phyloP scores from a whole-genome alignment of 2,888 invertebrate genomes.

The Bellardia bayeri region DNA sequence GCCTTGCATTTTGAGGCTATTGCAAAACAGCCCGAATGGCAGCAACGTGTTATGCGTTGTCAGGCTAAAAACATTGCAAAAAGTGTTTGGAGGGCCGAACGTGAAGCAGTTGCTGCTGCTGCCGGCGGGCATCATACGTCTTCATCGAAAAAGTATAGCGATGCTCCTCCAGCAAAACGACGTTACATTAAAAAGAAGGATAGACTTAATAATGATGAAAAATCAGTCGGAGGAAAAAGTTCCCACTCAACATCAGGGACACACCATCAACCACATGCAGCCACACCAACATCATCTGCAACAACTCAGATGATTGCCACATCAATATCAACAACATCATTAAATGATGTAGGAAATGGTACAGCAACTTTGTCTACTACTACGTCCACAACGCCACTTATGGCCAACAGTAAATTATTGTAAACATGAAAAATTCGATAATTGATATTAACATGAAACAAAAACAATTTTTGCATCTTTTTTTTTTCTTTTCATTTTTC shows the following conservation, averaged over 20 bases:
- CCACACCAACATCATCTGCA: slow-evolving; percentile 35
- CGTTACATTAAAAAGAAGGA: slow-evolving; percentile 82
- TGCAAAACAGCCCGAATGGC: slow-evolving; percentile 92
- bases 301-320: slow-evolving; percentile 15
- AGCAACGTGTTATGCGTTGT: slow-evolving; percentile 85
- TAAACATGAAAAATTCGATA: slow-evolving; percentile 84
- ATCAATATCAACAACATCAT: slow-evolving; percentile 71
- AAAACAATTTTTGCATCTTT: slow-evolving; percentile 84
- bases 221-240: slow-evolving; percentile 66
- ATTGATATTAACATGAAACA: slow-evolving; percentile 85
- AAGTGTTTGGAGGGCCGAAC: slow-evolving; percentile 81
- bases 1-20: slow-evolving; percentile 89
- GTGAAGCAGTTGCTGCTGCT: slow-evolving; percentile 80
- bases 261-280: slow-evolving; percentile 45
- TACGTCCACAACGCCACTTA: slow-evolving; percentile 84
- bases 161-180: slow-evolving; percentile 76
- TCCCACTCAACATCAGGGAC: slow-evolving; percentile 69
- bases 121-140: slow-evolving; percentile 70
- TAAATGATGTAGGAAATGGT: slow-evolving; percentile 80
- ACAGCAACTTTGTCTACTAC: slow-evolving; percentile 80
- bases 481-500: slow-evolving; percentile 75
- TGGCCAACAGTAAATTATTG: slow-evolving; percentile 85
- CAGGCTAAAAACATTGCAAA: slow-evolving; percentile 84
- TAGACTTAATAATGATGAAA: slow-evolving; percentile 76
- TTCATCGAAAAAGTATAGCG: slow-evolving; percentile 75